Evolutionary conservation across 2,888 invertebrate genomes (phyloP), one percentile per base, ranked within the genome.

Genomic region (Cotesia congregata): DNA sequence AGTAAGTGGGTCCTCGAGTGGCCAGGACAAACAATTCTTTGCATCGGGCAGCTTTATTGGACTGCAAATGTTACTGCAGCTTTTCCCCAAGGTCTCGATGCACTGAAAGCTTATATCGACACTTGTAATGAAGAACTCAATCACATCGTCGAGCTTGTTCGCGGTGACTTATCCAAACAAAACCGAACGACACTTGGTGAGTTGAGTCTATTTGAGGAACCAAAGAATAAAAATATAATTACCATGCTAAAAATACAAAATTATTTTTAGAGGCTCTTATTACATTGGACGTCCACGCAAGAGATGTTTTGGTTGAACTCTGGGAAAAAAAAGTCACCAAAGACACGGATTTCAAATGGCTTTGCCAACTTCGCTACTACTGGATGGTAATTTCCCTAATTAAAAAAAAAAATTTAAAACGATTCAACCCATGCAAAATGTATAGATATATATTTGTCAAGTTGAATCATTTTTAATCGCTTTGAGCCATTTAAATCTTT

Each of bases 211-310:
- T 30, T 30, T 30, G 30, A 30, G 3, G 30, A 30, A 30, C 30
- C 30, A 30, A 60, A 60, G 9, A 60, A 60, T 60, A 60, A 60
- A 6, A 60, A 60, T 60, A 60, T 17, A 60, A 60, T 30, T 30
- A 60, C n/a, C 0, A 60, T 60, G 9, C 60, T 60, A 9, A 60
- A 4, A 60, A 60, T 60, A n/a, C 9, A 30, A 2, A 30, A 30
- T 50, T 50, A 50, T 50, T 85, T 85, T 61, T 82, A 94, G 95
- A 97, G 76, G 97, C 98, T 0, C 90, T 98, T 80, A 96, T 98
- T 0, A 97, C 97, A 6, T 90, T 98, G 80, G 98, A 98, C 87
- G 98, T 98, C 0, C 98, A 98, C 87, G 96, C 97, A 0, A 92
- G 97, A 83, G 98, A 98, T 89, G 96, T 97, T 0, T 91, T 98